Evolutionary conservation across 2,113 vertebrate genomes (phyloP).

Genomic region (Chauna torquata): DNA sequence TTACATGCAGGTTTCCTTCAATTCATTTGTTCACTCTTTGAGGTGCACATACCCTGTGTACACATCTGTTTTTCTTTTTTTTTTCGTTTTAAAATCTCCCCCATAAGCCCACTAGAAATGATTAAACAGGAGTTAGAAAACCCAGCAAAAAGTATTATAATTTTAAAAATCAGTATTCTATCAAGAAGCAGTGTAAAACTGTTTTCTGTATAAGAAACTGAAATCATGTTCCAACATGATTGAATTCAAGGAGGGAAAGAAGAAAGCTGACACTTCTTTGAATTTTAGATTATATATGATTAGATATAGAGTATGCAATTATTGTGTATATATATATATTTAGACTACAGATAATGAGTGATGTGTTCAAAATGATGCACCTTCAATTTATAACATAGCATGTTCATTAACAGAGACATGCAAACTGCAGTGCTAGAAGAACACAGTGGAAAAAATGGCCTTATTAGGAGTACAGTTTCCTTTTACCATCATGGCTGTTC

Average conservation of each 20-base stretch:
- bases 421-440: neutral
- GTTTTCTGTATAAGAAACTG: neutral
- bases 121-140: neutral
- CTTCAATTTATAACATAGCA: neutral
- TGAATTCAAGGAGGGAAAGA: neutral
- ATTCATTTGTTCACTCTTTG: neutral
- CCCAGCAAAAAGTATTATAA: neutral
- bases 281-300: neutral
- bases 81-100: too few relatives aligned
- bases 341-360: neutral
- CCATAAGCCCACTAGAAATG: neutral
- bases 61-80: neutral
- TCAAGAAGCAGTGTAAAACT: neutral
- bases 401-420: neutral
- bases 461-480: neutral
- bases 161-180: neutral
- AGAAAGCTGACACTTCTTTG: neutral
- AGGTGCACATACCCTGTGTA: neutral
- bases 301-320: neutral
- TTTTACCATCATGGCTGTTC: neutral
- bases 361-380: neutral
- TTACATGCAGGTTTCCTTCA: neutral
- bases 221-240: neutral
- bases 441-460: neutral
- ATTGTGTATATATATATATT: neutral